Conservation (phyloP, 2,888 invertebrate genomes). For the Apamea crenata region DNA sequence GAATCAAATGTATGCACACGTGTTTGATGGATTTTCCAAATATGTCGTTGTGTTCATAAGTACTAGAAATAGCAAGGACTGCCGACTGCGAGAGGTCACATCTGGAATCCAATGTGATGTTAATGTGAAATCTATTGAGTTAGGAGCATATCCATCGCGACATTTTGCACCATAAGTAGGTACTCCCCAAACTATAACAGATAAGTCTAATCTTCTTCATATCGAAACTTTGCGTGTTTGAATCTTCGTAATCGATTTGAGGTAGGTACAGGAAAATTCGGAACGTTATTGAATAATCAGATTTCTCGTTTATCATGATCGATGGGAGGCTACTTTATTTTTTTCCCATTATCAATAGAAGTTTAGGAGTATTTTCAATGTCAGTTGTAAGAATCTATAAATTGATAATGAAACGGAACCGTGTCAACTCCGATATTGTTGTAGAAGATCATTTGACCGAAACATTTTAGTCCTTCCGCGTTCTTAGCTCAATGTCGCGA, state of each 20-base stretch:
- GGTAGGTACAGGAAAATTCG: background rate
- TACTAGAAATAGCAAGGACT: slow-evolving; percentile 4
- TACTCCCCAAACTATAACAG: background rate
- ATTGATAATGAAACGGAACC: slow-evolving; percentile 26
- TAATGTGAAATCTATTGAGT: background rate
- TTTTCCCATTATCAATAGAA: slow-evolving; percentile 25
- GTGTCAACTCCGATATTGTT: slow-evolving; percentile 8
- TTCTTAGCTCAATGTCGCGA: slow-evolving; percentile 14
- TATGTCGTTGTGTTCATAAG: background rate
- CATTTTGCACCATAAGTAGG: background rate
- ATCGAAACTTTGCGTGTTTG: background rate
- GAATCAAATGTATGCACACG: background rate
- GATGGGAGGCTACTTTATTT: slow-evolving; percentile 23
- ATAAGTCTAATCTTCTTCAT: background rate
- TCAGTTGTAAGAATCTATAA: slow-evolving; percentile 28
- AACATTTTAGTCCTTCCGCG: slow-evolving; percentile 37
- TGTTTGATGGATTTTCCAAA: background rate
- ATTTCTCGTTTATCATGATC: slow-evolving; percentile 47
- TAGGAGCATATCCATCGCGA: background rate
- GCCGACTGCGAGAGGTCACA: background rate
- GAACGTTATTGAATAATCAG: slow-evolving; percentile 18
- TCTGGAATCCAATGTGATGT: slow-evolving; percentile 4
- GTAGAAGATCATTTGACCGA: slow-evolving; percentile 2
- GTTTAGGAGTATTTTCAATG: slow-evolving; percentile 33
- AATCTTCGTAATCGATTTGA: slow-evolving; percentile 2